phyloP scores from a whole-genome alignment of 2,113 vertebrate species.

The Meleagris gallopavo region DNA sequence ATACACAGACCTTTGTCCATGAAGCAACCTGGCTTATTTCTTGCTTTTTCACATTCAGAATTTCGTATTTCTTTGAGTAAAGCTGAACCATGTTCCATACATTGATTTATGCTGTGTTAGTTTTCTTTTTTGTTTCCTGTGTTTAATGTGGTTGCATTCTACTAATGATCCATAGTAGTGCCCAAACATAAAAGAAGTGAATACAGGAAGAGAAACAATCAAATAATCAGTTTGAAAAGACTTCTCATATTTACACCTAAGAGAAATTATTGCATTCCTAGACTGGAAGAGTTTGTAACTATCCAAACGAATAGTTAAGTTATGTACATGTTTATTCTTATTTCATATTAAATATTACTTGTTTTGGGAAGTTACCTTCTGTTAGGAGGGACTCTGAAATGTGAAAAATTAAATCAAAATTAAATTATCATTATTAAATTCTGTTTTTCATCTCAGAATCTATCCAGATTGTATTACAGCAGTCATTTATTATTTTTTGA shows the following conservation, averaged over 20 bases:
- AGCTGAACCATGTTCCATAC: background rate
- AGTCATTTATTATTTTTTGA: background rate
- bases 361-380: background rate
- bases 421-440: background rate
- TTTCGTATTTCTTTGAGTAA: background rate
- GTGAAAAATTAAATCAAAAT: background rate
- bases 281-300: background rate
- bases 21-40: background rate
- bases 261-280: background rate
- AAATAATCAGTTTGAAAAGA: background rate
- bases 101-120: background rate
- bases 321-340: background rate
- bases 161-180: background rate
- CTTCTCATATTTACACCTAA: background rate
- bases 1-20: background rate
- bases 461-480: background rate
- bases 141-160: background rate
- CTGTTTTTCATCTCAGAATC: background rate
- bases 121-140: background rate
- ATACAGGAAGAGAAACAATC: background rate
- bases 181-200: background rate
- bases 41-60: background rate
- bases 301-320: background rate
- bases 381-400: background rate
- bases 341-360: background rate